Evolutionary conservation across 2,113 vertebrate species (phyloP), one percentile per base, ranked within the genome.

Genomic region (Oxyruncus cristatus): DNA sequence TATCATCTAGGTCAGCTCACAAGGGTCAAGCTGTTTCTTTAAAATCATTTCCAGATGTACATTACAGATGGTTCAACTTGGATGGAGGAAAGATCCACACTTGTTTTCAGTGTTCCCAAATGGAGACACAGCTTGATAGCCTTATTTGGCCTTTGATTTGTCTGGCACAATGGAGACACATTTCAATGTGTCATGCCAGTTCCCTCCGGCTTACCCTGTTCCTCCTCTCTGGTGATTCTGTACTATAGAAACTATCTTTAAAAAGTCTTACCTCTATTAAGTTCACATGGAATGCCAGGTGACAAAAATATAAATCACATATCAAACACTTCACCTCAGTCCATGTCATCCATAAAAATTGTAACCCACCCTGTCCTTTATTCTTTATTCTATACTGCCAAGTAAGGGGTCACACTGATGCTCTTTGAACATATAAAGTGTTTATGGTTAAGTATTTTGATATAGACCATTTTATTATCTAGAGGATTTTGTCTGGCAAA

Each of bases 401-500:
- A 59, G n/a, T 62, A 73, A 78, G 56, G 52, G 22, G 58, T 93
- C 53, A 35, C 2, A 1, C 13, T 86, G 55, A 50, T 86, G 76
- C 76, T 94, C 93, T 96, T 96, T 96, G 95, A 91, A 92, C 95
- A 50, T 81, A 75, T 75, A 42, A 96, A 91, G 44, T 89, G 70
- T 94, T 96, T 92, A 94, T 93, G 76, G 61, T 84, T 56, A 72
- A 75, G 52, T 92, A 72, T 93, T 91, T 92, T 86, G 93, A 84
- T 83, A 84, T 50, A 85, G 39, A 89, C 47, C 0, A 0, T 83
- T 86, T 88, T 76, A 86, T 92, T 94, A 78, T 89, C 77, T 68
- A 33, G 84, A 93, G 65, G 73, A 89, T 85, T 78, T 90, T 79
- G 49, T 76, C 92, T 96, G 88, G 91, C 73, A 72, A 88, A 91